Conservation (phyloP, 2,113 vertebrate genomes). For the Calyptomena viridis region DNA sequence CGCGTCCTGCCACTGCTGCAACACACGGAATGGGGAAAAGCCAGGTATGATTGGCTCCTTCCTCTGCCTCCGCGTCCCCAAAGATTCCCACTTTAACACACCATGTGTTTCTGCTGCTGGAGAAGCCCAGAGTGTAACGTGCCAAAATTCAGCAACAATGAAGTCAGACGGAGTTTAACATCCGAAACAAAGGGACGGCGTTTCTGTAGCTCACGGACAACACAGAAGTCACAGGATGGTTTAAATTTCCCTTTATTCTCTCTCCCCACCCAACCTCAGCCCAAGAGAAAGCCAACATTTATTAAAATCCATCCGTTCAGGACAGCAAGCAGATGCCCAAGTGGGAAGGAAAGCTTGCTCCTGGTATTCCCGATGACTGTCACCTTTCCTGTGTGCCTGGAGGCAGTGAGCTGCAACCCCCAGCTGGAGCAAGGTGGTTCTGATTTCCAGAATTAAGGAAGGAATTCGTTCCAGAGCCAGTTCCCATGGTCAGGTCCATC, state of each 20-base stretch:
- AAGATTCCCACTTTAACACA: constrained; percentile 20
- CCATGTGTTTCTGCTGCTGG: constrained; percentile 48
- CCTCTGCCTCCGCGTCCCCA: constrained; percentile 43
- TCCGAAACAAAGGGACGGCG: constrained; percentile 17
- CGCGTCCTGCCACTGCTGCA: neutral
- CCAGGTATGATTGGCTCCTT: constrained; percentile 11
- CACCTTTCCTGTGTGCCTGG: neutral
- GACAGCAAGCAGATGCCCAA: neutral
- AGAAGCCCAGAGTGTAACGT: constrained; percentile 29
- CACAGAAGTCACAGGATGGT: neutral
- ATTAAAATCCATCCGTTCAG: neutral
- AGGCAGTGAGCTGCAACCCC: neutral
- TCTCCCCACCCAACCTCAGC: constrained; percentile 39
- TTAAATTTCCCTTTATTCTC: constrained; percentile 31
- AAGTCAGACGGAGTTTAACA: constrained; percentile 34
- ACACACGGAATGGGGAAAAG: neutral
- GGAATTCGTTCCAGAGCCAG: neutral
- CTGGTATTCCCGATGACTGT: neutral
- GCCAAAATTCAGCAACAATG: constrained; percentile 48
- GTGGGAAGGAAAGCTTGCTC: constrained; percentile 23
- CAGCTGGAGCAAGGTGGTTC: neutral
- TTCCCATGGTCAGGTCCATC: constrained; percentile 11
- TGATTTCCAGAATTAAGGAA: constrained; percentile 10
- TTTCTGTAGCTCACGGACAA: constrained; percentile 20
- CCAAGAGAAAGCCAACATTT: constrained; percentile 42